phyloP scores from a whole-genome alignment of 2,888 invertebrate species.

The Brachyopa scutellaris region DNA sequence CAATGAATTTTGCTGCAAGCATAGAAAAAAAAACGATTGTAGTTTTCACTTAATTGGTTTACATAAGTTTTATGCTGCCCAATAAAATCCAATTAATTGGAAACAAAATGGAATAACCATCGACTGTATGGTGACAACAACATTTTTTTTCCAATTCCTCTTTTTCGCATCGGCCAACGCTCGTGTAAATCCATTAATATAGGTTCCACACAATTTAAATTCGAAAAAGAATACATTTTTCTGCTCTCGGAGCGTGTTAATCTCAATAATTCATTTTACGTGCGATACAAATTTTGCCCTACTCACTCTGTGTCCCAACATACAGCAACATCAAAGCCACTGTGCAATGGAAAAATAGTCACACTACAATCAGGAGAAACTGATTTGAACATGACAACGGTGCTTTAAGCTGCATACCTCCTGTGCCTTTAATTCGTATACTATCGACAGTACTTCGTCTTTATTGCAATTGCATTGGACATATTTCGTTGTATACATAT shows the following conservation, averaged over 20 bases:
- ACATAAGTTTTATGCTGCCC: constrained; percentile 6
- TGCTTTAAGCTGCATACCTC: constrained; percentile 16
- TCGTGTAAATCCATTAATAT: constrained; percentile 1
- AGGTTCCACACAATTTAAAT: constrained; percentile 10
- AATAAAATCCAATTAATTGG: constrained; percentile 7
- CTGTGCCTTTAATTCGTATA: too few relatives aligned
- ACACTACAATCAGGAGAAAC: neutral
- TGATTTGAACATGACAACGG: constrained; percentile 7
- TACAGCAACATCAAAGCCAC: too few relatives aligned
- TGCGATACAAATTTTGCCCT: constrained; percentile 12
- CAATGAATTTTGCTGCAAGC: constrained; percentile 18
- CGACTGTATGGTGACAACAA: neutral
- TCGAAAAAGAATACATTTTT: neutral
- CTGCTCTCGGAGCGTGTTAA: constrained; percentile 8
- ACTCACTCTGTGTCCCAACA: too few relatives aligned
- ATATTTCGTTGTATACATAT: too few relatives aligned
- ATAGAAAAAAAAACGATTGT: neutral
- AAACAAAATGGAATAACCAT: constrained; percentile 6
- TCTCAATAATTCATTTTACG: constrained; percentile 47
- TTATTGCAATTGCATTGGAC: too few relatives aligned
- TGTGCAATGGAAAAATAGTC: neutral
- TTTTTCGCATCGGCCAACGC: neutral
- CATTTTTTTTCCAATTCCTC: neutral
- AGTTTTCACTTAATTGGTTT: constrained; percentile 3
- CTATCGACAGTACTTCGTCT: too few relatives aligned